Evolutionary conservation across 2,797 vertebrate species (phyloP), one percentile per base, ranked within the genome.

Genomic region (Octomys mimax): DNA sequence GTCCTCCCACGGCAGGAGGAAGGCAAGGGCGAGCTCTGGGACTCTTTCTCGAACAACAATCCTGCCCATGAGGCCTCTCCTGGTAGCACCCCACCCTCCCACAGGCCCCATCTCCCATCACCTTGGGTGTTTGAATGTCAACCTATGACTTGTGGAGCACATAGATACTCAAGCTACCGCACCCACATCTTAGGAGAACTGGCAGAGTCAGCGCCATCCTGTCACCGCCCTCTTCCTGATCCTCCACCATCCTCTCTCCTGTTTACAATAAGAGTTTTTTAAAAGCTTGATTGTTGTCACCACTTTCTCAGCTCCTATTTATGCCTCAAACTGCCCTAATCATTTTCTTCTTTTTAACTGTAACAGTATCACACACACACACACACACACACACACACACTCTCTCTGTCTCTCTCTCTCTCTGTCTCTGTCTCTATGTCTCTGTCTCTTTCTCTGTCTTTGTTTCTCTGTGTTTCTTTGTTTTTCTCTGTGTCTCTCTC

Each of bases 341-440:
- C 49, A 59, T 57, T 57, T 57, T 96, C 68, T 82, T 62, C 46
- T 81, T 52, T 92, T 94, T 82, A 80, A 71, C 19, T 36, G 68
- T 57, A 64, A 28, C n/a, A 57, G 24, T 7, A 22, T 31, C 49
- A 57, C 21, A 42, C 42, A 42, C 39, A 42, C 39, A 42, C 39
- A n/a, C n/a, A n/a, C n/a, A n/a, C n/a, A n/a, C n/a, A n/a, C n/a
- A n/a, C n/a, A n/a, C n/a, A n/a, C n/a, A n/a, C n/a, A n/a, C n/a
- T 59, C 18, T 59, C 16, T 57, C 54, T 57, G 1, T 57, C 57
- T 59, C 4, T 59, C 57, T 59, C 57, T 59, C 6, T 59, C 18
- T 59, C 16, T 59, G 0, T 59, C 16, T 59, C 57, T 59, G 0
- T 59, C 19, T 59, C 19, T 21, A 4, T 54, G 18, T 59, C 57